These are phyloP conservation scores for Danio kyathit DNA, from an alignment of 2,797 vertebrate species.

Conservation along the genomic window DNA sequence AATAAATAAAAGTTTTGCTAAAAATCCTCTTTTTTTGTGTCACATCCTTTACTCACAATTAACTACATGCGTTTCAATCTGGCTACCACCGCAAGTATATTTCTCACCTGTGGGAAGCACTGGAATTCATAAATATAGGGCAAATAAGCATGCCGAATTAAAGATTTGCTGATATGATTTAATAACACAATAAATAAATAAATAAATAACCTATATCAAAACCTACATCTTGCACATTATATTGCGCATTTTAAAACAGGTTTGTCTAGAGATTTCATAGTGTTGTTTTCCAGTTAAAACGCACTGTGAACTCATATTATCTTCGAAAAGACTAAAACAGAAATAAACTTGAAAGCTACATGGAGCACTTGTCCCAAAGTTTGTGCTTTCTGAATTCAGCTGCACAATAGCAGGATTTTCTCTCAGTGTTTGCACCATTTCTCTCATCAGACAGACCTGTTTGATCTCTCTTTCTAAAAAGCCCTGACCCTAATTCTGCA, in stretches of 20 bases:
- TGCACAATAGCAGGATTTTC: constrained; percentile 39
- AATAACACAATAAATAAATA: background rate
- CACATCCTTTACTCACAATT: too few species aligned
- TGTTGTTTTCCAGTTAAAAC: too few species aligned
- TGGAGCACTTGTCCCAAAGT: constrained; percentile 6
- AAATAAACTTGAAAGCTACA: background rate
- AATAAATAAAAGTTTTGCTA: too few species aligned
- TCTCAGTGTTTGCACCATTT: constrained; percentile 36
- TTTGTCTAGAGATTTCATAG: too few species aligned
- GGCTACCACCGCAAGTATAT: too few species aligned
- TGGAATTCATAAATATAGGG: background rate
- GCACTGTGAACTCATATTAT: too few species aligned
- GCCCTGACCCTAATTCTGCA: constrained; percentile 67
- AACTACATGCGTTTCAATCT: too few species aligned
- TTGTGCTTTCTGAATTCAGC: constrained; percentile 29
- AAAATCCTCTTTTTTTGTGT: too few species aligned
- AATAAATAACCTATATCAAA: background rate
- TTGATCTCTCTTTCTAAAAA: constrained; percentile 61
- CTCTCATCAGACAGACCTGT: constrained; percentile 46
- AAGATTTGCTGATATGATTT: too few species aligned
- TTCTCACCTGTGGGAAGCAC: too few species aligned
- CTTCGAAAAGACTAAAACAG: background rate
- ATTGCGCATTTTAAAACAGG: background rate
- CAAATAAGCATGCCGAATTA: background rate
- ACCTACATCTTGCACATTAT: background rate